A percentile compares a stretch with the other conserved stretches of the same genome.
These are phyloP conservation scores for Sciurus carolinensis DNA, from an alignment of 2,797 vertebrate genomes.

Conservation along the genomic window DNA sequence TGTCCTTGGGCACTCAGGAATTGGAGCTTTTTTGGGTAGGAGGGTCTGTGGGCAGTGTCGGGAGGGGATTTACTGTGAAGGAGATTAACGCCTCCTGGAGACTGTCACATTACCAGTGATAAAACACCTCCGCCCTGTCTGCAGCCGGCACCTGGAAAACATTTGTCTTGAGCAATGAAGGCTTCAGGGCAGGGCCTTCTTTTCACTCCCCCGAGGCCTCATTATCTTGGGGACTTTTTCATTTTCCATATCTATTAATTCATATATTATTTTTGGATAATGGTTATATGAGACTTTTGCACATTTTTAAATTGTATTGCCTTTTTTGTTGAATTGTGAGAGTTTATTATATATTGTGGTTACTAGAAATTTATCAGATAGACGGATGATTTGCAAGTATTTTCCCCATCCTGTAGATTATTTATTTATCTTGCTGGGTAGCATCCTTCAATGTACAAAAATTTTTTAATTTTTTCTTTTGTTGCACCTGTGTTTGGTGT, in stretches of 20 bases:
- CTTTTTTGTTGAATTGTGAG: neutral
- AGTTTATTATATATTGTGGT: neutral
- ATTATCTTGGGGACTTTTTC: too few relatives aligned
- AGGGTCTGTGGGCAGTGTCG: too few relatives aligned
- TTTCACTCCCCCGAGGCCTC: too few relatives aligned
- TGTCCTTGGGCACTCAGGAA: too few relatives aligned
- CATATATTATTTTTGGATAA: neutral
- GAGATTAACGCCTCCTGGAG: too few relatives aligned
- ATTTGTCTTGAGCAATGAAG: too few relatives aligned
- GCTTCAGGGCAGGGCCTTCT: too few relatives aligned
- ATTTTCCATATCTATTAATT: neutral
- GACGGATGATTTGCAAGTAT: neutral
- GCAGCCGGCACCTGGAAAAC: too few relatives aligned
- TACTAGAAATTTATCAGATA: neutral
- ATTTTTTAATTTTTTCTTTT: constrained; percentile 6
- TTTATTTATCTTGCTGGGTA: neutral
- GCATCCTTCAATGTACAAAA: neutral
- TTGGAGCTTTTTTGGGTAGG: too few relatives aligned
- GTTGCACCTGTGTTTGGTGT: neutral
- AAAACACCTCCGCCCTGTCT: too few relatives aligned
- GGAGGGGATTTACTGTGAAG: too few relatives aligned
- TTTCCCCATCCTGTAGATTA: neutral
- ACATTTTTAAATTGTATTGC: neutral
- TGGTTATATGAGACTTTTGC: neutral
- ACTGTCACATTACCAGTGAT: too few relatives aligned